Evolutionary conservation across 1,140 invertebrate genomes (phyloP).

Genomic region (Octopus sinensis): DNA sequence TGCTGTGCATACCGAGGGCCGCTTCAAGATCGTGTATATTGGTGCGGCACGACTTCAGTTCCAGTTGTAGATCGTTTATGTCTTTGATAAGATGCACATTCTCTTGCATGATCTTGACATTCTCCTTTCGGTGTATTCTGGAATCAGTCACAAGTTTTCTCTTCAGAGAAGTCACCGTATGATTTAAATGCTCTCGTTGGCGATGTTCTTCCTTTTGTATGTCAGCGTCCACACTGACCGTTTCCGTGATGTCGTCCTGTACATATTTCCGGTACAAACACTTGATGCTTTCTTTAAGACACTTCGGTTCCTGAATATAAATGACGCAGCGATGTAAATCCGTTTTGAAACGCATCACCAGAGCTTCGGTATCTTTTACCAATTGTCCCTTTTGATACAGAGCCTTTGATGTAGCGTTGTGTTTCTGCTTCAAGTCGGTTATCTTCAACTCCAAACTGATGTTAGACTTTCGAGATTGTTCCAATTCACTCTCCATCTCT

Average conservation of each 20-base stretch:
- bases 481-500: slow-evolving; percentile 71
- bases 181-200: slow-evolving; percentile 74
- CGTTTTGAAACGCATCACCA: slow-evolving; percentile 72
- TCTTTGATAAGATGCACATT: slow-evolving; percentile 74
- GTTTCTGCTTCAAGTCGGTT: slow-evolving; percentile 72
- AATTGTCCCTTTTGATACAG: slow-evolving; percentile 65
- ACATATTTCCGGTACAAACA: slow-evolving; percentile 75
- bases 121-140: slow-evolving; percentile 57
- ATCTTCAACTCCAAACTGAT: slow-evolving; percentile 70
- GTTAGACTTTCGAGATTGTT: slow-evolving; percentile 69
- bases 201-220: slow-evolving; percentile 74
- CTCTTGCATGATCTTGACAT: slow-evolving; percentile 65
- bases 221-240: slow-evolving; percentile 62
- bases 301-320: slow-evolving; percentile 72
- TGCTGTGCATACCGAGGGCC: slow-evolving; percentile 63
- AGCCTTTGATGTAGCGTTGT: slow-evolving; percentile 69
- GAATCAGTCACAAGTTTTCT: slow-evolving; percentile 61
- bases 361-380: slow-evolving; percentile 66
- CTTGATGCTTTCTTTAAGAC: slow-evolving; percentile 75
- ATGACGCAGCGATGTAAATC: slow-evolving; percentile 75
- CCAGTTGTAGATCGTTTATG: slow-evolving; percentile 69
- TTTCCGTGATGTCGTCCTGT: slow-evolving; percentile 58
- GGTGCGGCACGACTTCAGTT: slow-evolving; percentile 66
- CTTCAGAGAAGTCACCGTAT: slow-evolving; percentile 66
- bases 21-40: slow-evolving; percentile 70